Conservation (phyloP, 2,888 invertebrate genomes). For the Lasioglossum lativentre region DNA sequence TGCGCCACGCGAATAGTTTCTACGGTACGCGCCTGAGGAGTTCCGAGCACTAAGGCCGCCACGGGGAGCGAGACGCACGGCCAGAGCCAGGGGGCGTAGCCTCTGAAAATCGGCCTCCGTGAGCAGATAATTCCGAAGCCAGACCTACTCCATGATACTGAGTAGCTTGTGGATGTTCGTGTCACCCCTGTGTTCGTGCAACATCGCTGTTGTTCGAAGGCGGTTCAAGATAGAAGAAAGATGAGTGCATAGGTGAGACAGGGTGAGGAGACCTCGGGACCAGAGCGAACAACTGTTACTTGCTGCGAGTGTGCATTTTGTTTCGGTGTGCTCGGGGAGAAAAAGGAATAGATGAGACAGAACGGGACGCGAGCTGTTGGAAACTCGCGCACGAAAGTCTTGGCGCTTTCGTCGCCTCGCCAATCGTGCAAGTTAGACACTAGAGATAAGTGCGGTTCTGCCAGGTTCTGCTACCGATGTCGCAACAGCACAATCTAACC, state of each 20-base stretch:
- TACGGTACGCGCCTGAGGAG: too few relatives aligned
- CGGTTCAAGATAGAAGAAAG: neutral
- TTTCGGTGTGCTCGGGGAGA: neutral
- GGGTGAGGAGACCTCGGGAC: neutral
- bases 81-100: too few relatives aligned
- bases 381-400: conserved; percentile 39
- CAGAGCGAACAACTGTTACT: neutral
- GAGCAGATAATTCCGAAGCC: too few relatives aligned
- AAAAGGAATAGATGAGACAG: conserved; percentile 25
- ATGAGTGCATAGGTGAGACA: neutral
- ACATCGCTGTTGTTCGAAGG: neutral
- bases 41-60: too few relatives aligned
- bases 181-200: neutral
- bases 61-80: too few relatives aligned
- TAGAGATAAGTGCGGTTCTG: conserved; percentile 58
- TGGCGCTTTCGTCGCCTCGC: conserved; percentile 57
- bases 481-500: conserved; percentile 59
- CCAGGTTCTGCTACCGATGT: conserved; percentile 58
- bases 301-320: conserved; percentile 12
- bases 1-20: too few relatives aligned
- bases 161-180: conserved; percentile 6
- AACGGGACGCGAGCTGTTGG: conserved; percentile 25
- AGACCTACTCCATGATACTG: neutral
- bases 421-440: conserved; percentile 51
- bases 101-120: too few relatives aligned